Conservation (phyloP, 2,888 invertebrate genomes). For the Acheta domesticus region DNA sequence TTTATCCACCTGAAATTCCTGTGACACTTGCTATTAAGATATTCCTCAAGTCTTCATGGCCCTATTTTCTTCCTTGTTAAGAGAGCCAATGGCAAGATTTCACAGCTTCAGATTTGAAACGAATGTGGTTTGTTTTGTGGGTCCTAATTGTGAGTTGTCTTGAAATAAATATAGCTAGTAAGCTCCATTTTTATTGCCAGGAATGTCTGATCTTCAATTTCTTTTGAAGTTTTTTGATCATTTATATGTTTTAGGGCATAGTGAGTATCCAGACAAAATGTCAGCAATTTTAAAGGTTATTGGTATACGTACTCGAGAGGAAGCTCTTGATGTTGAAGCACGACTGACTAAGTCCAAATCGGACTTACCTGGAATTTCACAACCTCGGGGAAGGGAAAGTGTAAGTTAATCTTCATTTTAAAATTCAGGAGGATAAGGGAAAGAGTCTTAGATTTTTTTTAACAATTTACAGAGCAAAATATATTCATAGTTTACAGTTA, state of each 20-base stretch:
- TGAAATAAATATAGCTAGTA: neutral
- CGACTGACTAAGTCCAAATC: constrained; percentile 45
- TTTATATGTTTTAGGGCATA: constrained; percentile 49
- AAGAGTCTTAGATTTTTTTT: too few species aligned
- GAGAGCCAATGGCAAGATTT: too few species aligned
- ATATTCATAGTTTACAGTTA: too few species aligned
- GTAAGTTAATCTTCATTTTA: neutral
- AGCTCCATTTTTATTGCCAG: neutral
- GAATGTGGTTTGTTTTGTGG: too few species aligned
- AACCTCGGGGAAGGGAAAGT: constrained; percentile 25
- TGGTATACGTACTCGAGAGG: constrained; percentile 44
- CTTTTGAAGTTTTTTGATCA: neutral
- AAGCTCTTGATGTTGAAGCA: constrained; percentile 40
- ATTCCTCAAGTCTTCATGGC: too few species aligned
- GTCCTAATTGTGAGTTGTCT: too few species aligned
- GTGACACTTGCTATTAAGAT: too few species aligned
- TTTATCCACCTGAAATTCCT: too few species aligned
- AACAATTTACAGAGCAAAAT: too few species aligned
- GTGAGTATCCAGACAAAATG: constrained; percentile 57
- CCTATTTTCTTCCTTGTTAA: too few species aligned
- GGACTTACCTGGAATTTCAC: constrained; percentile 39
- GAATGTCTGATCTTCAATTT: neutral
- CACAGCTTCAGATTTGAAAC: too few species aligned
- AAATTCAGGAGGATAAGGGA: too few species aligned
- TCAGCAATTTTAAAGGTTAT: constrained; percentile 51